Percentiles rank a stretch among this genome's conserved stretches.
Conservation (phyloP, 2,113 vertebrate genomes). For the Dryoscopus gambensis region DNA sequence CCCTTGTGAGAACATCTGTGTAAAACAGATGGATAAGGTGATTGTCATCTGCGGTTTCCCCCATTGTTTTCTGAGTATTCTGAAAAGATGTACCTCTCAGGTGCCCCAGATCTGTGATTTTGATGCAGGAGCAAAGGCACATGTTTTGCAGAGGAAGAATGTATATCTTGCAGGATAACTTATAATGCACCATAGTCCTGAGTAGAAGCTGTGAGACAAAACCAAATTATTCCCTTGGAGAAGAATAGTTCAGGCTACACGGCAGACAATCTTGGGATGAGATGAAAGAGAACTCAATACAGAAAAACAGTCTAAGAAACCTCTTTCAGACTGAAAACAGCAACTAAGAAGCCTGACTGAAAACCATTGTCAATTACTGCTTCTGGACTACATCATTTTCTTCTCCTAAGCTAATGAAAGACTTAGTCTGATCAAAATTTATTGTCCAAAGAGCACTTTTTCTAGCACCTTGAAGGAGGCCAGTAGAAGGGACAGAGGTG, state of each 20-base stretch:
- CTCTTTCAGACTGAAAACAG: neutral
- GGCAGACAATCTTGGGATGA: neutral
- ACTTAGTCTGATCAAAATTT: neutral
- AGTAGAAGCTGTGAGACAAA: neutral
- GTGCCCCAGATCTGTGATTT: neutral
- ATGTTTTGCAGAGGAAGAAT: neutral
- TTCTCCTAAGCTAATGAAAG: neutral
- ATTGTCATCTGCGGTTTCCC: neutral
- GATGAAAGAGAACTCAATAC: neutral
- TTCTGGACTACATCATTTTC: neutral
- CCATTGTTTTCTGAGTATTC: neutral
- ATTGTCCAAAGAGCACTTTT: neutral
- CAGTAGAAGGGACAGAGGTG: neutral
- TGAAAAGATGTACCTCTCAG: neutral
- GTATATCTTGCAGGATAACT: neutral
- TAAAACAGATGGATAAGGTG: neutral
- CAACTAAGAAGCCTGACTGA: neutral
- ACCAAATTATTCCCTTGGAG: neutral
- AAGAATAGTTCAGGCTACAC: neutral
- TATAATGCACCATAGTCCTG: neutral
- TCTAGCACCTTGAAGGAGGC: neutral
- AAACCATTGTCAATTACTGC: neutral
- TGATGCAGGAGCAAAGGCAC: neutral
- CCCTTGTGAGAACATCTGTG: neutral
- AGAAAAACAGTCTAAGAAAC: neutral